Percentiles rank a stretch among this genome's conserved stretches.
Conservation (phyloP, 2,888 invertebrate genomes). For the Beris morrisii region DNA sequence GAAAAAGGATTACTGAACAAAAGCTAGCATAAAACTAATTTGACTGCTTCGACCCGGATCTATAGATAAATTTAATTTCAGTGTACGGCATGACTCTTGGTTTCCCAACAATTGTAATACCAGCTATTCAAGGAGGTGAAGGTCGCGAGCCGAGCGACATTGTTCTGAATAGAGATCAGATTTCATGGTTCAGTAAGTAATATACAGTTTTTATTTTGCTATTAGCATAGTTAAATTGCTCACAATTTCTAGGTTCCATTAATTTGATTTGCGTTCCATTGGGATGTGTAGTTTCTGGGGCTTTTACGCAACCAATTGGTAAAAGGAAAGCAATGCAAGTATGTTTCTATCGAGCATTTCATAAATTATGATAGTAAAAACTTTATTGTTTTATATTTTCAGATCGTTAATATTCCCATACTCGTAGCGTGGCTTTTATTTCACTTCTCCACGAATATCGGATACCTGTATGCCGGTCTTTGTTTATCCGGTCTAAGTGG, state of each 20-base stretch:
- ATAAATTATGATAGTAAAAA: not conserved
- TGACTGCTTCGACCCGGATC: too few species aligned
- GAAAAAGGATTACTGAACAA: too few species aligned
- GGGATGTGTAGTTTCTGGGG: conserved; percentile 75
- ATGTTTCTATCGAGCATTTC: conserved; percentile 21
- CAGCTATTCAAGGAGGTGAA: conserved; percentile 64
- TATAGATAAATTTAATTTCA: conserved; percentile 42
- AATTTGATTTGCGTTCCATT: conserved; percentile 78
- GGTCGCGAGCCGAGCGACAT: conserved; percentile 56
- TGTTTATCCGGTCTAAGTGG: conserved; percentile 75
- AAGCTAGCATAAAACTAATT: too few species aligned
- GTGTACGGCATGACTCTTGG: conserved; percentile 80
- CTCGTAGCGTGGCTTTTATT: conserved; percentile 74
- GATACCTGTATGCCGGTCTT: conserved; percentile 70
- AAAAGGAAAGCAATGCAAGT: conserved; percentile 74
- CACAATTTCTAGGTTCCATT: conserved; percentile 66
- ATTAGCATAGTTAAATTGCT: conserved; percentile 13
- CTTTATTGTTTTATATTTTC: conserved; percentile 34
- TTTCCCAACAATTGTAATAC: conserved; percentile 79
- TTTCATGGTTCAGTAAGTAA: conserved; percentile 73
- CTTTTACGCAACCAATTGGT: conserved; percentile 71
- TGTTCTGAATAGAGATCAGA: conserved; percentile 63
- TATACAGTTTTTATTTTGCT: not conserved
- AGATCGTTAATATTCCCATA: conserved; percentile 71
- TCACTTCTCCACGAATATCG: conserved; percentile 64